These are phyloP conservation scores for Channallabes apus DNA, from an alignment of 2,797 vertebrate species.

Conservation along the genomic window DNA sequence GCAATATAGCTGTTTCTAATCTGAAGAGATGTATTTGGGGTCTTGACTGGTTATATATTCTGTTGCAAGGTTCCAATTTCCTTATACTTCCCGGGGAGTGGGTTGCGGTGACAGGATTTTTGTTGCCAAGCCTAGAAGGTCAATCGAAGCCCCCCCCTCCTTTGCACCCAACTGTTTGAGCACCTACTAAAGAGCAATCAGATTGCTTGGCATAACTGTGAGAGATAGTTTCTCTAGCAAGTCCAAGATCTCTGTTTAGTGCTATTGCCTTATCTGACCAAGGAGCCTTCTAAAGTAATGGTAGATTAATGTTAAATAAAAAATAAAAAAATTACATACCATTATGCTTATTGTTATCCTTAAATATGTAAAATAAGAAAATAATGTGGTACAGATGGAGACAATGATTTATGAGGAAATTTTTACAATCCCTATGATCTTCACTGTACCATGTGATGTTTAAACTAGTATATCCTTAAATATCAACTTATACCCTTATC, in stretches of 20 bases:
- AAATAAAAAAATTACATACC: no score
- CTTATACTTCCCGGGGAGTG: not conserved
- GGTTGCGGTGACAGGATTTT: no score
- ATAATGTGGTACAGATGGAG: no score
- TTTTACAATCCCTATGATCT: no score
- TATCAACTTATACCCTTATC: no score
- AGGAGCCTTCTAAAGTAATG: not conserved
- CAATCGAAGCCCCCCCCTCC: not conserved
- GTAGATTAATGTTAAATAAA: no score
- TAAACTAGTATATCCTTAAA: no score
- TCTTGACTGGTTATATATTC: not conserved
- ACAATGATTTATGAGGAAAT: no score
- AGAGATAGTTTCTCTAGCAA: not conserved
- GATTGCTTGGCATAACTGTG: not conserved
- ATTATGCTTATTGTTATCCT: no score
- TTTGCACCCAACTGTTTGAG: not conserved
- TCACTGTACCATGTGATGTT: no score
- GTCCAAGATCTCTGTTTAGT: not conserved
- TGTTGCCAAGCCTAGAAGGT: not conserved
- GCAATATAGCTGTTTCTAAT: constrained; percentile 40
- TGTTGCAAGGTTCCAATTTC: not conserved
- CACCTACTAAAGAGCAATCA: not conserved
- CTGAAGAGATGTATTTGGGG: not conserved
- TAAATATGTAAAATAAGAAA: no score
- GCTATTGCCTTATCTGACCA: not conserved